These are phyloP conservation scores for Muscicapa striata DNA, from an alignment of 2,797 vertebrate species.

Conservation along the genomic window DNA sequence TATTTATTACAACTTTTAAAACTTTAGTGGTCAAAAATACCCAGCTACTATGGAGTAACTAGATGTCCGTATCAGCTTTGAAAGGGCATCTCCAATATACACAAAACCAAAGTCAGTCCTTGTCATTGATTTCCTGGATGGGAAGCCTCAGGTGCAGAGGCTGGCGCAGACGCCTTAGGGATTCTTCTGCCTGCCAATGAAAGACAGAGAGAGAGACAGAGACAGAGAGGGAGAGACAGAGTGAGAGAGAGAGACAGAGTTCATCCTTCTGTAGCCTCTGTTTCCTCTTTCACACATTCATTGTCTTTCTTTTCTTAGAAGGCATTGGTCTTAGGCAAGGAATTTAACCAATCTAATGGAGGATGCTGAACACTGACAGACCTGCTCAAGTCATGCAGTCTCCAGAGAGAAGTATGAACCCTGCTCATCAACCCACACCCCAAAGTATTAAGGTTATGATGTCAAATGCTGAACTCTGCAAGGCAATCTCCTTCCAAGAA, in stretches of 20 bases:
- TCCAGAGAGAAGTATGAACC: background rate
- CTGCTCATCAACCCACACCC: accelerated
- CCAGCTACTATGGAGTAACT: conserved; percentile 1
- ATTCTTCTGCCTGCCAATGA: conserved; percentile 83
- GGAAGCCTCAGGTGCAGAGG: conserved; percentile 82
- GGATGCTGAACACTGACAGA: background rate
- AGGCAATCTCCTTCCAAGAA: background rate
- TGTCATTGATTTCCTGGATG: conserved; percentile 79
- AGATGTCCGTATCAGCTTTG: background rate
- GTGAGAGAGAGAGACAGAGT: background rate
- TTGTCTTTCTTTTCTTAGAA: background rate
- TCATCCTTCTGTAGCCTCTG: background rate
- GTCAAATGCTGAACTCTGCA: background rate
- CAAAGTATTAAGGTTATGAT: background rate
- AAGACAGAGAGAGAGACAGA: background rate
- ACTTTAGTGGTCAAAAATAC: conserved; percentile 41
- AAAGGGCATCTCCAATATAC: background rate
- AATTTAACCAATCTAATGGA: background rate
- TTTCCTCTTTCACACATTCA: background rate
- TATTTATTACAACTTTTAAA: conserved; percentile 55
- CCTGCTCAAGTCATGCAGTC: background rate
- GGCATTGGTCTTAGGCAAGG: background rate
- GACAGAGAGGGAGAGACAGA: background rate
- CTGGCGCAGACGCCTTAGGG: conserved; percentile 82
- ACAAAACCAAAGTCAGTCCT: conserved; percentile 73